These are phyloP conservation scores for Campaea margaritaria DNA, from an alignment of 2,888 invertebrate species.

Conservation along the genomic window DNA sequence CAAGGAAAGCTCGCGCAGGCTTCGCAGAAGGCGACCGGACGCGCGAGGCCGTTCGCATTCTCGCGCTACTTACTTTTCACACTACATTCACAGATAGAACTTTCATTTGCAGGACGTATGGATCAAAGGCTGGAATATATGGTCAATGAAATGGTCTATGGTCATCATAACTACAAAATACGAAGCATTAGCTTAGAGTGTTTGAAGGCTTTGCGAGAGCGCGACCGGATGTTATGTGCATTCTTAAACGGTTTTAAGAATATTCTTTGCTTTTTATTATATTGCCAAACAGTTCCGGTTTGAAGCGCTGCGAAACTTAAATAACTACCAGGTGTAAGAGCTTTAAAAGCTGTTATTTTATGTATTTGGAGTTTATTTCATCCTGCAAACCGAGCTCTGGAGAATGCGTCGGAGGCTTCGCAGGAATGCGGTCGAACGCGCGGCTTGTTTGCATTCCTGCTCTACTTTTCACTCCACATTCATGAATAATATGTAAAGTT, in stretches of 20 bases:
- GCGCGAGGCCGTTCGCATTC: conserved; percentile 29
- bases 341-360: not conserved
- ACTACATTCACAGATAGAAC: conserved; percentile 20
- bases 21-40: conserved; percentile 26
- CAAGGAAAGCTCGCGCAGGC: conserved; percentile 28
- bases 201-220: not conserved
- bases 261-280: no score
- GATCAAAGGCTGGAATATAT: no score
- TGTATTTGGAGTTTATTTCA: not conserved
- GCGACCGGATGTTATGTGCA: not conserved
- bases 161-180: not conserved
- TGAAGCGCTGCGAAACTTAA: no score
- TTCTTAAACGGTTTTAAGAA: not conserved
- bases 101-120: not conserved
- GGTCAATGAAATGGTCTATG: not conserved
- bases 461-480: conserved; percentile 17
- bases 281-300: no score
- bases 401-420: conserved; percentile 71
- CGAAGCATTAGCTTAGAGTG: not conserved
- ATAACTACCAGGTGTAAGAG: no score
- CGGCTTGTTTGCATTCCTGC: conserved; percentile 37
- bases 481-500: conserved; percentile 1
- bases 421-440: conserved; percentile 78
- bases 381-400: conserved; percentile 8
- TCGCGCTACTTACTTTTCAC: conserved; percentile 25